These are phyloP conservation scores for Gobio occitaniae DNA, from an alignment of 2,797 vertebrate species.

Conservation along the genomic window DNA sequence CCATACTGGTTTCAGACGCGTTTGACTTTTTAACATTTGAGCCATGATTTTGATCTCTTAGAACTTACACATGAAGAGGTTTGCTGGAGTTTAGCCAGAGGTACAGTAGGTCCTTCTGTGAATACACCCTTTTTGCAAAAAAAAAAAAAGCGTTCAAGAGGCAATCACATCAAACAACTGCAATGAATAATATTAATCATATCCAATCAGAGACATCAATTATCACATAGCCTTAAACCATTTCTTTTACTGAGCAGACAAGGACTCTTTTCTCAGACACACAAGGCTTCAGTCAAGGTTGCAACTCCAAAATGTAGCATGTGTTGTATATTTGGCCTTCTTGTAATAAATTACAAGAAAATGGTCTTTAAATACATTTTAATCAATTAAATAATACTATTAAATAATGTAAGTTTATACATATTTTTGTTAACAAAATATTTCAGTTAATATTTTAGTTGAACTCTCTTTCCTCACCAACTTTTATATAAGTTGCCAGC, in stretches of 20 bases:
- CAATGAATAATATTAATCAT: constrained; percentile 52
- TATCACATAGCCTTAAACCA: constrained; percentile 53
- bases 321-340: no score
- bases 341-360: no score
- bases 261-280: constrained; percentile 31
- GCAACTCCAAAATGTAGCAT: no score
- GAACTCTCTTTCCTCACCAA: no score
- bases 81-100: constrained; percentile 23
- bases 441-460: no score
- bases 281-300: constrained; percentile 21
- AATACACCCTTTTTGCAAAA: constrained; percentile 14
- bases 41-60: constrained; percentile 12
- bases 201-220: constrained; percentile 49
- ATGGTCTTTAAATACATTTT: no score
- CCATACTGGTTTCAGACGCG: background rate
- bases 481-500: no score
- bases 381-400: no score
- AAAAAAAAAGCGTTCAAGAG: constrained; percentile 29
- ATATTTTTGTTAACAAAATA: no score
- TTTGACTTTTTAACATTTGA: constrained; percentile 21
- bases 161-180: constrained; percentile 39
- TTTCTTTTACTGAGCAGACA: constrained; percentile 44
- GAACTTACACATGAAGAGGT: background rate
- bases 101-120: constrained; percentile 23
- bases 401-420: no score